Percentiles rank a stretch among this genome's conserved stretches.
phyloP scores from a whole-genome alignment of 2,888 invertebrate genomes.

The Megaustenia siamemsis region DNA sequence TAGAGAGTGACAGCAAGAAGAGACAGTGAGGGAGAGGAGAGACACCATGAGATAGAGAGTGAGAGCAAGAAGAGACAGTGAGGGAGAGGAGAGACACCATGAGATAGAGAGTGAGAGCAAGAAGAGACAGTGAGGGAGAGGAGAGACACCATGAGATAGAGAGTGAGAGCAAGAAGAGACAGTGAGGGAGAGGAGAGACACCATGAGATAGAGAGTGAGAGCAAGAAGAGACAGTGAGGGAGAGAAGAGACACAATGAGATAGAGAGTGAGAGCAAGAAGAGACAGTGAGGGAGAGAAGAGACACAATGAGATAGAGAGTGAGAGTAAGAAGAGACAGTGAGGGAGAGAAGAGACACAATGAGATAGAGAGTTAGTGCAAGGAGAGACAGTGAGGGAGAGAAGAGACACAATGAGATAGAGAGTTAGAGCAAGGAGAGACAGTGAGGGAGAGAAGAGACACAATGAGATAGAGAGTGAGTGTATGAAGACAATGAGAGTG shows the following conservation, averaged over 20 bases:
- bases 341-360: neutral
- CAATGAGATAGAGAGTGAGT: neutral
- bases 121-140: neutral
- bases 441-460: neutral
- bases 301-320: neutral
- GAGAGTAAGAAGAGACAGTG: neutral
- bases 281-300: neutral
- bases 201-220: neutral
- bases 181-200: neutral
- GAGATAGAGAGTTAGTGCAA: neutral
- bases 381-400: too few species aligned
- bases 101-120: neutral
- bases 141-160: neutral
- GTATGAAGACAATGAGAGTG: neutral
- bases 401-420: neutral
- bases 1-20: too few species aligned
- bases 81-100: too few species aligned
- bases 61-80: too few species aligned
- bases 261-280: neutral
- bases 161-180: neutral
- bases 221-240: neutral
- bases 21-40: too few species aligned
- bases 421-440: neutral
- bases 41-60: too few species aligned
- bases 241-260: neutral